Evolutionary conservation across 2,113 vertebrate genomes (phyloP), one percentile per base, ranked within the genome.

Genomic region (Alectura lathami): DNA sequence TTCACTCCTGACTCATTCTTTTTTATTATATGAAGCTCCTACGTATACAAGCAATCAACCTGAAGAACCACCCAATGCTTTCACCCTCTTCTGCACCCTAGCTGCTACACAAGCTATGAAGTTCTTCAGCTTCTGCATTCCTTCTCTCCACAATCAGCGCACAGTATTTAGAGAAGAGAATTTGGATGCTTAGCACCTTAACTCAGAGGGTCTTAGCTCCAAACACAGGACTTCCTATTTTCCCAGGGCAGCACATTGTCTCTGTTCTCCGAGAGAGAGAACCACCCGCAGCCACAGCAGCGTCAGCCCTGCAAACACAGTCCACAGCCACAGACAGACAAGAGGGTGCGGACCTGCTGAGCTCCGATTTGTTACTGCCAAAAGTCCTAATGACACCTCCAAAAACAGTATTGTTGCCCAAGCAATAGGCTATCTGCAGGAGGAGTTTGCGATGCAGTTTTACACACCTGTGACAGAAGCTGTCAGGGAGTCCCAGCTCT

Each of bases 41-140:
- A 92, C 74, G 82, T 82, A 89, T 9, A 45, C 18, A 85, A 91
- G 78, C 87, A 89, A 94, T 87, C 78, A 94, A 62, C 77, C 40
- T 82, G 48, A 81, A 64, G 83, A 94, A 91, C 81, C 68, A 54
- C 63, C 85, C 89, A 94, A 87, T 92, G 94, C 82, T 92, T 62
- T 32, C 70, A 47, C 29, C 54, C 45, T 18, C 50, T 79, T 50
- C 59, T 76, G 34, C 45, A 79, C 57, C 7, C 2, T 1, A 91
- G 73, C 53, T 78, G 73, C 88, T 45, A 40, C 2, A 4, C 38
- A 91, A 88, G 68, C 74, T 5, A 21, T 3, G 4, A 48, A 73
- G 63, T 57, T 54, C 73, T 92, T 75, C 78, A 56, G 66, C 74
- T 63, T 72, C 92, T 92, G 36, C 81, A 85, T 62, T 89, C 53